These are phyloP conservation scores for Drosophila testacea DNA, from an alignment of 2,888 invertebrate genomes.

Conservation along the genomic window DNA sequence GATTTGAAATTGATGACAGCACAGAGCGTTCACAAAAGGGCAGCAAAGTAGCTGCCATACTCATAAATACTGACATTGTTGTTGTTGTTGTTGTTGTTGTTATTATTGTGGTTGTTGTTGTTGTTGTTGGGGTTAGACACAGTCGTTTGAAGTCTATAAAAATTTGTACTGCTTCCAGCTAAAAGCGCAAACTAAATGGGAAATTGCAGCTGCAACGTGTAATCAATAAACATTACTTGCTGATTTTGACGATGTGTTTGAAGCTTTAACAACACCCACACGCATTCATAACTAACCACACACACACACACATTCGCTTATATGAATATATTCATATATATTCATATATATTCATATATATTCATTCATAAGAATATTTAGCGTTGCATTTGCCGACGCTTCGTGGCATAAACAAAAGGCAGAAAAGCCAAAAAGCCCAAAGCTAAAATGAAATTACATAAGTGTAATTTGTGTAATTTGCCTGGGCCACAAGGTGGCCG, in stretches of 20 bases:
- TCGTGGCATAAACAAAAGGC: slow-evolving; percentile 59
- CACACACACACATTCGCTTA: slow-evolving; percentile 8
- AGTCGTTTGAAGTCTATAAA: slow-evolving; percentile 14
- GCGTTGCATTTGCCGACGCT: slow-evolving; percentile 32
- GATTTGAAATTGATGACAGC: slow-evolving; percentile 42
- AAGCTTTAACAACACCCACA: slow-evolving; percentile 21
- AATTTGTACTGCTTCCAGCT: slow-evolving; percentile 31
- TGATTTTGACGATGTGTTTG: slow-evolving; percentile 55
- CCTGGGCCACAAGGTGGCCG: slow-evolving; percentile 38
- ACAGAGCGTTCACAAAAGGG: slow-evolving; percentile 27
- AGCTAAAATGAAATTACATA: slow-evolving; percentile 42
- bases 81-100: background rate
- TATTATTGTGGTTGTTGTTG: background rate
- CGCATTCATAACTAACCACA: background rate
- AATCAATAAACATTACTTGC: slow-evolving; percentile 61
- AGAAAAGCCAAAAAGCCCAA: slow-evolving; percentile 20
- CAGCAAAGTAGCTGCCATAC: slow-evolving; percentile 8
- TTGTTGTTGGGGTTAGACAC: slow-evolving; percentile 3
- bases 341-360: background rate
- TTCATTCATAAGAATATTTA: slow-evolving; percentile 54
- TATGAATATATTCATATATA: too few relatives aligned
- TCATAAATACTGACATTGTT: slow-evolving; percentile 24
- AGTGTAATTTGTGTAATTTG: slow-evolving; percentile 53
- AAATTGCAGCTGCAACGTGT: slow-evolving; percentile 29
- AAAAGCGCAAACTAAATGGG: slow-evolving; percentile 10